A percentile compares a stretch with the other conserved stretches of the same genome.
These are phyloP conservation scores for Ambastaia sidthimunki DNA, from an alignment of 2,797 vertebrate species.

Conservation along the genomic window DNA sequence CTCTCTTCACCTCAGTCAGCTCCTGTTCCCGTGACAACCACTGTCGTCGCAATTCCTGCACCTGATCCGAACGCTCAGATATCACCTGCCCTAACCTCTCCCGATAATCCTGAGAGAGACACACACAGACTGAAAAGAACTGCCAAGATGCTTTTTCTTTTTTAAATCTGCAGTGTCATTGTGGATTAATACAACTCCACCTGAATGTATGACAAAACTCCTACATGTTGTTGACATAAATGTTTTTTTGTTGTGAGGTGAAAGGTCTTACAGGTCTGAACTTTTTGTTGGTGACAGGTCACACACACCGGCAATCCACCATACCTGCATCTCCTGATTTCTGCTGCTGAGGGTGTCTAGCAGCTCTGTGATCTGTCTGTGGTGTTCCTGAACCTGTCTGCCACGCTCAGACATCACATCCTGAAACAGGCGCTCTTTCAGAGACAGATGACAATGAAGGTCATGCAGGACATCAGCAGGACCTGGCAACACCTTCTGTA, in stretches of 20 bases:
- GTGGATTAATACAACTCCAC: no score
- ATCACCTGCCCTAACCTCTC: conserved; percentile 84
- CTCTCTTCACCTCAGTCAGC: conserved; percentile 68
- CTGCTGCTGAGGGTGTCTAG: conserved; percentile 81
- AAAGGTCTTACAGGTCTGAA: neutral
- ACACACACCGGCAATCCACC: neutral
- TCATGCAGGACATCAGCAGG: conserved; percentile 83
- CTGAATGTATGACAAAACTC: neutral
- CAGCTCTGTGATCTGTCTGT: conserved; percentile 84
- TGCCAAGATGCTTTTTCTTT: no score
- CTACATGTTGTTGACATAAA: neutral
- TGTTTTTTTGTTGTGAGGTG: neutral
- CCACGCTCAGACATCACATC: conserved; percentile 85
- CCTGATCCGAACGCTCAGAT: conserved; percentile 81
- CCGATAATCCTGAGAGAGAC: conserved; percentile 75
- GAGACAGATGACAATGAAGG: conserved; percentile 83
- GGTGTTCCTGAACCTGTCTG: conserved; percentile 81
- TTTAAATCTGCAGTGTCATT: no score
- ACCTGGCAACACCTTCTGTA: conserved; percentile 79
- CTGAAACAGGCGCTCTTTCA: conserved; percentile 90
- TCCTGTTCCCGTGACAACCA: conserved; percentile 74
- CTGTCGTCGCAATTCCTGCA: conserved; percentile 84
- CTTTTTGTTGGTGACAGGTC: no score
- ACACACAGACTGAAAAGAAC: neutral
- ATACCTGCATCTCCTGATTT: conserved; percentile 84